phyloP scores from a whole-genome alignment of 1,140 invertebrate genomes.

The Chionoecetes opilio region DNA sequence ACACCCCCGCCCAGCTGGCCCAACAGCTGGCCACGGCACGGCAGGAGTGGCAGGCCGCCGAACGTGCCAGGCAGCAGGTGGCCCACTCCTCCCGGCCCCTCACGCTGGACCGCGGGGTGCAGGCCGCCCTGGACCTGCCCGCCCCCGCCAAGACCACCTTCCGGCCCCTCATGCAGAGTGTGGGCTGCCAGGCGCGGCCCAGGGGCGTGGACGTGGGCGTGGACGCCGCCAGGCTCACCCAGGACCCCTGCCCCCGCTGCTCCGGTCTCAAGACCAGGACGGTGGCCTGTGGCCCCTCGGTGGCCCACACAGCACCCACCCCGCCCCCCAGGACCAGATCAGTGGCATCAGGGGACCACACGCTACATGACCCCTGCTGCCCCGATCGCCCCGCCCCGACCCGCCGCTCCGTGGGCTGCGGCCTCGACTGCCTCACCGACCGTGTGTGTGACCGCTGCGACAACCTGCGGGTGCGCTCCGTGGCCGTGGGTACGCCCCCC shows the following conservation, averaged over 20 bases:
- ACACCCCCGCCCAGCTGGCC: constrained; percentile 75
- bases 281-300: constrained; percentile 83
- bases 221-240: constrained; percentile 84
- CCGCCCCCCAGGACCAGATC: constrained; percentile 41
- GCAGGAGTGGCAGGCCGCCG: constrained; percentile 66
- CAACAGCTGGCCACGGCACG: constrained; percentile 72
- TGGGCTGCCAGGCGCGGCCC: constrained; percentile 83
- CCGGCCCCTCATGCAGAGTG: constrained; percentile 69
- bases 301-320: constrained; percentile 61
- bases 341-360: constrained; percentile 80
- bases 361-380: constrained; percentile 78
- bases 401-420: constrained; percentile 67
- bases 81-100: constrained; percentile 31
- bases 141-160: constrained; percentile 75
- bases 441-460: constrained; percentile 77
- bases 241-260: constrained; percentile 85
- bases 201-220: constrained; percentile 84
- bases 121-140: constrained; percentile 82
- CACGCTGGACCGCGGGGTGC: constrained; percentile 81
- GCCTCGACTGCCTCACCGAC: constrained; percentile 74
- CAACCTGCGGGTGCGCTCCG: constrained; percentile 60
- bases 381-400: constrained; percentile 70
- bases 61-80: constrained; percentile 23
- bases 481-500: constrained; percentile 70
- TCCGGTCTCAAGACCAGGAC: constrained; percentile 83